Base-by-base conservation (phyloP, 1,140 invertebrate genomes). In the Drosophila prosaltans region DNA sequence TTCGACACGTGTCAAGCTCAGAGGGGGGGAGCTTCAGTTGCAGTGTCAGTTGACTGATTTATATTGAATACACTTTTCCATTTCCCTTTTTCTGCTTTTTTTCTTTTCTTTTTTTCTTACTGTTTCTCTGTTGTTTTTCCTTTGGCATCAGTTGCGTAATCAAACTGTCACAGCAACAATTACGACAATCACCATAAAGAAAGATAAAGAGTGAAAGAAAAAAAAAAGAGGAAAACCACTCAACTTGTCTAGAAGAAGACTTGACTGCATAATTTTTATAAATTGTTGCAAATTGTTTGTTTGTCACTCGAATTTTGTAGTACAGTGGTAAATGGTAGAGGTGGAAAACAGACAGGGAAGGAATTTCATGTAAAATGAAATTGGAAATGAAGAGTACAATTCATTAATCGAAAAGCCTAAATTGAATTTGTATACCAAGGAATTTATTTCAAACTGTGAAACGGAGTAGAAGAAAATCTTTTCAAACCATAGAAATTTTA, bases 261-360 rank as follows among this genome's bases (percentile, higher is more conserved):
- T 71, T 62, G 72, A 70, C 70, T 80, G 70, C 54, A 75, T 80
- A 72, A 89, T 80, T 74, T 88, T 80, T 74, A 88, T 89, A 88
- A 88, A 89, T 88, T 89, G 80, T 74, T 71, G 83, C 84, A 89
- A 89, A 88, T 83, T 88, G 71, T 77, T 76, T 71, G 64, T 68
- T 81, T 64, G 26, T 59, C 62, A 62, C 70, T 62, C 40, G 26
- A 21, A 36, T 60, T 39, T 39, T 16, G 51, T 36, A 26, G 11
- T 32, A 59, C 32, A 59, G 36, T 59, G 36, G 30, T 21, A 24
- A 1, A 2, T 39, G 36, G 7, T 24, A 24, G 16, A 39, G 1
- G 16, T 40, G 57, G 21, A 59, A 59, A 59, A 32, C 28, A 57
- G 11, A 24, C 16, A 10, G 6, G 32, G 32, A 36, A 10, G 6